Evolutionary conservation across 2,113 vertebrate species (phyloP).

Genomic region (Cyphomyrus plagiostoma): DNA sequence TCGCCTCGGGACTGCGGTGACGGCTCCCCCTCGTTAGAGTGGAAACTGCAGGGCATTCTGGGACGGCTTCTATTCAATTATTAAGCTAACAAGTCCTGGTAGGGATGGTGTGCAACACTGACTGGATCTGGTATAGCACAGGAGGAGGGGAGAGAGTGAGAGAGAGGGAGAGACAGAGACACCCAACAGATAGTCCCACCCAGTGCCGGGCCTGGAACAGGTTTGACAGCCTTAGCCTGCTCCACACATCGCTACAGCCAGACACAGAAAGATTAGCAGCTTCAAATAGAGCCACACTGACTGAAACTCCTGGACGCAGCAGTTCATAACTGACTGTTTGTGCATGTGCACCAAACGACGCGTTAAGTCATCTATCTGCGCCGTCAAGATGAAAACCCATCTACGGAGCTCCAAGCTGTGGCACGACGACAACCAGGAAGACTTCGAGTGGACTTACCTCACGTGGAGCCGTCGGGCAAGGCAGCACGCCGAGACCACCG

Average conservation of each 20-base stretch:
- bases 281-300: background rate
- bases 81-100: background rate
- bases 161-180: background rate
- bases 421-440: background rate
- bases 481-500: background rate
- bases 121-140: background rate
- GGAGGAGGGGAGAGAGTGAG: background rate
- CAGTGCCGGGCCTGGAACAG: background rate
- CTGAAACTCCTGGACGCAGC: background rate
- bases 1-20: background rate
- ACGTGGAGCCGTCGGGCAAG: background rate
- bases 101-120: background rate
- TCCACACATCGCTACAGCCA: background rate
- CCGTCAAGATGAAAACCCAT: background rate
- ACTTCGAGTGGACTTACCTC: background rate
- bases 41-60: background rate
- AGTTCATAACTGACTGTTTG: background rate
- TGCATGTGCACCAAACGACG: background rate
- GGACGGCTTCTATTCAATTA: slow-evolving; percentile 7
- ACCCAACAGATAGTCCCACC: background rate
- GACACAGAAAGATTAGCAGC: background rate
- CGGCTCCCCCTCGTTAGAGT: background rate
- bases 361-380: background rate
- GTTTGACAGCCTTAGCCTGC: background rate
- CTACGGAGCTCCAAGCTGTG: background rate